Conservation (phyloP, 2,113 vertebrate genomes). For the Podarcis raffonei region DNA sequence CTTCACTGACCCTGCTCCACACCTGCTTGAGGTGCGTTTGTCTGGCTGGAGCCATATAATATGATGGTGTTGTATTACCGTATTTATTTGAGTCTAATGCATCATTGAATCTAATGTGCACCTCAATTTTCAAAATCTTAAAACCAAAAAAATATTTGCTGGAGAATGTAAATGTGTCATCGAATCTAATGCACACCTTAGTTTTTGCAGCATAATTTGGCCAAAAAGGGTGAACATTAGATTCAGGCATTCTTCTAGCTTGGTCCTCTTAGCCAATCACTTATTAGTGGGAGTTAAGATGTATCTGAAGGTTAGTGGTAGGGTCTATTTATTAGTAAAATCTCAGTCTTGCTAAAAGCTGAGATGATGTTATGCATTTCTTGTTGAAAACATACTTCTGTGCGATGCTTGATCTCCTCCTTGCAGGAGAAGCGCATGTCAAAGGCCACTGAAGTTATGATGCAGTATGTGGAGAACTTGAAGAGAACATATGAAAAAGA, state of each 20-base stretch:
- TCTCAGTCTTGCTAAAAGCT: neutral
- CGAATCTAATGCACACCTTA: too few species aligned
- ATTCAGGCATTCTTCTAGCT: neutral
- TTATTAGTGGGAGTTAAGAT: neutral
- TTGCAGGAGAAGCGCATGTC: constrained; percentile 96
- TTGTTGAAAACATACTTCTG: neutral
- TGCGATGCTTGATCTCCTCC: constrained; percentile 1
- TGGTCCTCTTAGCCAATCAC: neutral
- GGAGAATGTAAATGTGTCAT: too few species aligned
- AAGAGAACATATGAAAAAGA: constrained; percentile 98
- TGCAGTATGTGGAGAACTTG: constrained; percentile 98
- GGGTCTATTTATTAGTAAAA: neutral
- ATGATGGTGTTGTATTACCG: too few species aligned
- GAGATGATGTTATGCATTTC: neutral
- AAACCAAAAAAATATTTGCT: too few species aligned
- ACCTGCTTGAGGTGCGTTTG: too few species aligned
- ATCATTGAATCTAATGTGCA: too few species aligned
- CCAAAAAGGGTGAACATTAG: too few species aligned
- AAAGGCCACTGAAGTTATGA: constrained; percentile 97
- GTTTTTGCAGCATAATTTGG: too few species aligned
- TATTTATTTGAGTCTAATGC: too few species aligned
- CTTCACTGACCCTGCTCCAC: too few species aligned
- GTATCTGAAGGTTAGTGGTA: neutral
- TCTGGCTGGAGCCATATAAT: too few species aligned
- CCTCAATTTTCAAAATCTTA: too few species aligned